phyloP scores from a whole-genome alignment of 2,797 vertebrate species.

The Okamejei kenojei region DNA sequence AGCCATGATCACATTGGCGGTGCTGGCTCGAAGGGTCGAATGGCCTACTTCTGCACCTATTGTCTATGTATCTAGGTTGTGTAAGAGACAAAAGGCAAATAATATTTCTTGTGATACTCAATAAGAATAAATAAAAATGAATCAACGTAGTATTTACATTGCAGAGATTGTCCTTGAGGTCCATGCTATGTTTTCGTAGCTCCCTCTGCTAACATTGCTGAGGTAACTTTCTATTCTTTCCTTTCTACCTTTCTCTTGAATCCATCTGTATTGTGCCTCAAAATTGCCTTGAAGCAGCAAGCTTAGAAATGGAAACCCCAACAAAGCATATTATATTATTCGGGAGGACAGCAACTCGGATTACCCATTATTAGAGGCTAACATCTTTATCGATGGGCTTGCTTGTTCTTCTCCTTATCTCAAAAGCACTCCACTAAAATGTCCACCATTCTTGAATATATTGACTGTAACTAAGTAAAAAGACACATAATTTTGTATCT shows the following conservation, averaged over 20 bases:
- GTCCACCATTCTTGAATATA: constrained; percentile 7
- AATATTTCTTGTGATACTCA: too few relatives aligned
- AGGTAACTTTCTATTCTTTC: not conserved
- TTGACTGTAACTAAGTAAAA: not conserved
- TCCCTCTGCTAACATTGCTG: not conserved
- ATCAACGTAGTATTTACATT: not conserved
- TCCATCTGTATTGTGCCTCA: not conserved
- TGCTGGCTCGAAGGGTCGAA: too few relatives aligned
- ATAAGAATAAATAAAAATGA: not conserved
- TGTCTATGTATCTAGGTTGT: not conserved
- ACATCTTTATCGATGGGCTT: not conserved
- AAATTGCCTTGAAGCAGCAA: not conserved
- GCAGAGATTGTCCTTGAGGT: not conserved
- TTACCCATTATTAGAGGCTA: not conserved
- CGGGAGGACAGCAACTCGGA: not conserved
- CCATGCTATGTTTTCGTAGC: not conserved
- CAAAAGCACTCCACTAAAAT: constrained; percentile 21
- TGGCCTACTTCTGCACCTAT: too few relatives aligned
- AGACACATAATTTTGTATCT: constrained; percentile 23
- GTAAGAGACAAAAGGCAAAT: not conserved
- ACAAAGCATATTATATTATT: not conserved
- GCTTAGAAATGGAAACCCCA: not conserved
- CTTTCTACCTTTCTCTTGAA: not conserved
- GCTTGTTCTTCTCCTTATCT: not conserved
- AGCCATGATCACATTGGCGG: too few relatives aligned